These are phyloP conservation scores for Urocyon cinereoargenteus DNA, from an alignment of 2,797 vertebrate genomes.

Conservation along the genomic window DNA sequence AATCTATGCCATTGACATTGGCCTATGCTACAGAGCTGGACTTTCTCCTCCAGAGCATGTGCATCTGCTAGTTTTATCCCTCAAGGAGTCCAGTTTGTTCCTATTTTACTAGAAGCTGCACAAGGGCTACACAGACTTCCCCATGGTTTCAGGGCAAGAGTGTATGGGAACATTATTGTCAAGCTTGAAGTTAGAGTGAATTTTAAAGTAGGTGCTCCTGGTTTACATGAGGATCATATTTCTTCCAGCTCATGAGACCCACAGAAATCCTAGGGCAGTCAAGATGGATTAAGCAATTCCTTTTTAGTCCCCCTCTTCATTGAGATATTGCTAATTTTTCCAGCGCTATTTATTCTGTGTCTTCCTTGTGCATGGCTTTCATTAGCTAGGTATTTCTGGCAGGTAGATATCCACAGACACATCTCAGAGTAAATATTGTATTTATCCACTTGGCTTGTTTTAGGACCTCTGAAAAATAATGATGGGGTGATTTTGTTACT, in stretches of 20 bases:
- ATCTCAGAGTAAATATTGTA: neutral
- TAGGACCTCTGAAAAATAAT: neutral
- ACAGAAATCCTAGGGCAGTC: no score
- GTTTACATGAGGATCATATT: neutral
- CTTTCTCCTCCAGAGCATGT: neutral
- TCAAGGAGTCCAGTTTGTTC: neutral
- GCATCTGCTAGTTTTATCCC: neutral
- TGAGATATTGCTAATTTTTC: neutral
- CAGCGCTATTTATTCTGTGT: neutral
- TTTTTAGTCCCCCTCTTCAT: neutral
- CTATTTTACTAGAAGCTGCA: neutral
- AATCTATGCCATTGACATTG: neutral
- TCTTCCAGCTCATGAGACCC: neutral
- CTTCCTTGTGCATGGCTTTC: neutral
- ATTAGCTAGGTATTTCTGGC: neutral
- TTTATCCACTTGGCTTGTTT: neutral
- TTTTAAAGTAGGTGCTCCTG: neutral
- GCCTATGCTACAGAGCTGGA: no score
- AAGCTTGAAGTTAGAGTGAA: neutral
- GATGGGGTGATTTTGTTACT: neutral
- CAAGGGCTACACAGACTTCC: neutral
- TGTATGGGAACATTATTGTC: neutral
- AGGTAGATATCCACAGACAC: neutral
- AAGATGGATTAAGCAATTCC: neutral
- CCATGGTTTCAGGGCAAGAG: neutral